These are phyloP conservation scores for Cryptoblepharus egeriae DNA, from an alignment of 2,797 vertebrate genomes.

Conservation along the genomic window DNA sequence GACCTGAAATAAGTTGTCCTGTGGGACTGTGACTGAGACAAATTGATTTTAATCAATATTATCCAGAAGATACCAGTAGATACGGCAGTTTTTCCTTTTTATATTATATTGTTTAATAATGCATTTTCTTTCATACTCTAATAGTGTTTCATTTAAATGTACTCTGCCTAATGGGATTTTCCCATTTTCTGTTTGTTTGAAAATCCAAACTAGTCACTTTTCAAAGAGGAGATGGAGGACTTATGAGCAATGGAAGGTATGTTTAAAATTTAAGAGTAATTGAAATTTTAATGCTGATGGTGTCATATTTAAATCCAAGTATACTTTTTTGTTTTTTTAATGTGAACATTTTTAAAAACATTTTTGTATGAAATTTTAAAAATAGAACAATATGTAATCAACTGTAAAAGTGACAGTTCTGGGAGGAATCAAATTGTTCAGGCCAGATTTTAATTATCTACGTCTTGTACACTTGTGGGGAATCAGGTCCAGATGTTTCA, in stretches of 20 bases:
- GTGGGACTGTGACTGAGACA: slow-evolving; percentile 7
- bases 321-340: too few species aligned
- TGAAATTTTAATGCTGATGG: slow-evolving; percentile 16
- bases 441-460: slow-evolving; percentile 74
- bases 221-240: slow-evolving; percentile 96
- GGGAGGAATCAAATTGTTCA: slow-evolving; percentile 73
- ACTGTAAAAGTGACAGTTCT: slow-evolving; percentile 63
- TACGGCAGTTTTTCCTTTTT: slow-evolving; percentile 21
- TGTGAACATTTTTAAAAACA: too few species aligned
- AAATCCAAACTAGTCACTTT: slow-evolving; percentile 88
- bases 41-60: slow-evolving; percentile 22
- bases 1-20: slow-evolving; percentile 40
- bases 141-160: slow-evolving; percentile 38
- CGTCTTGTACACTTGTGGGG: slow-evolving; percentile 77
- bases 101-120: slow-evolving; percentile 63
- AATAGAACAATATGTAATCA: slow-evolving; percentile 57
- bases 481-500: slow-evolving; percentile 89
- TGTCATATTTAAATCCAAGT: neutral
- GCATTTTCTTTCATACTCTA: slow-evolving; percentile 7
- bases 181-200: slow-evolving; percentile 58
- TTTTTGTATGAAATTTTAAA: slow-evolving; percentile 62
- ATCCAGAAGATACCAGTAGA: slow-evolving; percentile 3
- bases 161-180: slow-evolving; percentile 64
- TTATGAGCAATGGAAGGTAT: slow-evolving; percentile 99
- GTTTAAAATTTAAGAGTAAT: slow-evolving; percentile 49